A percentile compares a stretch with the other conserved stretches of the same genome.
phyloP scores from a whole-genome alignment of 2,113 vertebrate species.

The Nothobranchius kuhntae region DNA sequence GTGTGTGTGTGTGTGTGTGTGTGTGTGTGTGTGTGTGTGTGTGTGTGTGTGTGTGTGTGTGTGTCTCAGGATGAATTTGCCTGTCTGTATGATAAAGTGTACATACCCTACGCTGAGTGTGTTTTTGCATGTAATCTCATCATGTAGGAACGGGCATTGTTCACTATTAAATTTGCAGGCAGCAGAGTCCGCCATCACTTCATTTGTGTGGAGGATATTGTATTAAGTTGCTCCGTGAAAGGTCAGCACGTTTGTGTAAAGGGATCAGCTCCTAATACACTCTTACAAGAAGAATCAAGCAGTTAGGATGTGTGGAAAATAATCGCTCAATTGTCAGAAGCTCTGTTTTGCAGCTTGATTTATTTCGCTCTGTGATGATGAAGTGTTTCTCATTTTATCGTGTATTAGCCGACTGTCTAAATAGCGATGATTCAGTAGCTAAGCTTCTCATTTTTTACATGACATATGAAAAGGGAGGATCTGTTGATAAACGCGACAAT shows the following conservation, averaged over 20 bases:
- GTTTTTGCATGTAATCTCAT: constrained; percentile 30
- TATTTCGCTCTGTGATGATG: constrained; percentile 60
- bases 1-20: constrained; percentile 1
- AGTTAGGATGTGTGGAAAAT: constrained; percentile 29
- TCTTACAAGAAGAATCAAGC: constrained; percentile 59
- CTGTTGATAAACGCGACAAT: constrained; percentile 72
- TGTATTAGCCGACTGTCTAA: constrained; percentile 74
- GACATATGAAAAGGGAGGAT: constrained; percentile 69
- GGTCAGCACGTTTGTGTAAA: constrained; percentile 59
- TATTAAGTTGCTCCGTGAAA: constrained; percentile 56
- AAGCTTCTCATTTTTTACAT: constrained; percentile 57
- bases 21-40: constrained; percentile 9
- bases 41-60: constrained; percentile 1
- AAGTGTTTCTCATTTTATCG: constrained; percentile 74
- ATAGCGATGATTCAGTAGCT: constrained; percentile 70
- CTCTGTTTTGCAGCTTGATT: constrained; percentile 59
- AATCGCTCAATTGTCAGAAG: constrained; percentile 58
- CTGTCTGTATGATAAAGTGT: constrained; percentile 46
- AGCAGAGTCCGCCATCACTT: constrained; percentile 43
- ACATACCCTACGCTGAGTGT: constrained; percentile 25
- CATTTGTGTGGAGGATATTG: constrained; percentile 52
- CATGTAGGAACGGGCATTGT: constrained; percentile 44
- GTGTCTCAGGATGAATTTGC: constrained; percentile 33
- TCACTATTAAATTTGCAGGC: constrained; percentile 46
- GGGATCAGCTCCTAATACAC: constrained; percentile 51